phyloP scores from a whole-genome alignment of 2,888 invertebrate genomes.

The Cosmopolites sordidus region DNA sequence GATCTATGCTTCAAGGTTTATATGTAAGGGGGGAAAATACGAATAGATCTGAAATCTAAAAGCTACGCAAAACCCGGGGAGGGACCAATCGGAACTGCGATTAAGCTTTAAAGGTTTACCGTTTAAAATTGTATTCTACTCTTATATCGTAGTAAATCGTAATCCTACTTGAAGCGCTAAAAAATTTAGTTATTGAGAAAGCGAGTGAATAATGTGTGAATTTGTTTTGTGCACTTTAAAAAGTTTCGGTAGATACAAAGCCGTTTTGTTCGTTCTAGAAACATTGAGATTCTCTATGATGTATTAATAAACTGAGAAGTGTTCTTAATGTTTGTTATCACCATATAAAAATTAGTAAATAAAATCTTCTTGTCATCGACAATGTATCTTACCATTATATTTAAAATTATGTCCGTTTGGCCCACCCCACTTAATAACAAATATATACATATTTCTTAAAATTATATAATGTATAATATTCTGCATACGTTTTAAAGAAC shows the following conservation, averaged over 20 bases:
- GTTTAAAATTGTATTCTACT: slow-evolving; percentile 11
- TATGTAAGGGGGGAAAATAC: slow-evolving; percentile 43
- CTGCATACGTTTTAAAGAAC: slow-evolving; percentile 42
- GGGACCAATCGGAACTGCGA: background rate
- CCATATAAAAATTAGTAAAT: too few relatives aligned
- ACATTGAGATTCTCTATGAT: background rate
- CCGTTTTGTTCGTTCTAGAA: background rate
- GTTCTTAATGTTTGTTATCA: background rate
- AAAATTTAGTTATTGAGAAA: slow-evolving; percentile 10
- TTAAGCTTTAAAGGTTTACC: slow-evolving; percentile 6
- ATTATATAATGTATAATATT: slow-evolving; percentile 39
- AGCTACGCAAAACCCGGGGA: slow-evolving; percentile 43
- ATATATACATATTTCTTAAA: slow-evolving; percentile 48
- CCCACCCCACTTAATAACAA: slow-evolving; percentile 39
- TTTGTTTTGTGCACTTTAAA: slow-evolving; percentile 15
- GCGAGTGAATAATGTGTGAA: slow-evolving; percentile 10
- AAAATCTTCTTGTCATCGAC: background rate
- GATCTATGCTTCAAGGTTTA: slow-evolving; percentile 43
- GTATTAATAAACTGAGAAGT: slow-evolving; percentile 9
- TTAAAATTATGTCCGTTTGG: slow-evolving; percentile 31
- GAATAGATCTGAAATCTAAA: slow-evolving; percentile 44
- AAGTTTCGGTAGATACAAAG: slow-evolving; percentile 7
- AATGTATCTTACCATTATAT: background rate
- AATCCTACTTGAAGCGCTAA: slow-evolving; percentile 21
- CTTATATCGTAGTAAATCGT: slow-evolving; percentile 6